Evolutionary conservation across 2,888 invertebrate genomes (phyloP), one percentile per base, ranked within the genome.

Genomic region (Laspeyria flexula): DNA sequence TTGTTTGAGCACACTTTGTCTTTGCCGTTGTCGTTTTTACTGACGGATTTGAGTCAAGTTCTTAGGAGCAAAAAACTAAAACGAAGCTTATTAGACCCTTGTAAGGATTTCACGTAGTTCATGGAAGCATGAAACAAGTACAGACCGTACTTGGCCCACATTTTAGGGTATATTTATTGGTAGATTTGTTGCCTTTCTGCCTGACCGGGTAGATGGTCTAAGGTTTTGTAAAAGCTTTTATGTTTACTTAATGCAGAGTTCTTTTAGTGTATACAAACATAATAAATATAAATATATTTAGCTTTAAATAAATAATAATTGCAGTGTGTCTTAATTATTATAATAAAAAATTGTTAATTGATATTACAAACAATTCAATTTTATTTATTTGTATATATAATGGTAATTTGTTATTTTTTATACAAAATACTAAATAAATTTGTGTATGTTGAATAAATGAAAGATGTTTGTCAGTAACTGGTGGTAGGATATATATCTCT

Each of bases 1-100:
- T 64, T 75, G 73, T 75, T 79, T 76, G 72, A 72, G 71, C 48
- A 66, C 71, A 72, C 77, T 76, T 77, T 73, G 72, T 75, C 76
- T 76, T 74, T 68, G 56, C 65, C 57, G 52, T 65, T 63, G 64
- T 69, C 69, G 66, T 73, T 73, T 71, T 71, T 63, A 72, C 69
- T 65, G 49, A 71, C 56, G 63, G 64, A 65, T 72, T 74, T 61
- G 34, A 60, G 56, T 39, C 54, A 58, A 65, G 55, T 68, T 50
- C 51, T 41, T 55, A 10, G 45, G 44, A 29, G 52, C 55, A 67
- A 67, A 71, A 71, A 60, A 62, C 38, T 60, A 44, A 41, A 48
- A 34, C 37, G 38, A 35, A 60, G 63, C 60, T 63, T 68, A 70
- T 70, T 65, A 62, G 63, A 55, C 58, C 60, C 55, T 63, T 56